These are phyloP conservation scores for Danio tinwini DNA, from an alignment of 2,797 vertebrate species.

Conservation along the genomic window DNA sequence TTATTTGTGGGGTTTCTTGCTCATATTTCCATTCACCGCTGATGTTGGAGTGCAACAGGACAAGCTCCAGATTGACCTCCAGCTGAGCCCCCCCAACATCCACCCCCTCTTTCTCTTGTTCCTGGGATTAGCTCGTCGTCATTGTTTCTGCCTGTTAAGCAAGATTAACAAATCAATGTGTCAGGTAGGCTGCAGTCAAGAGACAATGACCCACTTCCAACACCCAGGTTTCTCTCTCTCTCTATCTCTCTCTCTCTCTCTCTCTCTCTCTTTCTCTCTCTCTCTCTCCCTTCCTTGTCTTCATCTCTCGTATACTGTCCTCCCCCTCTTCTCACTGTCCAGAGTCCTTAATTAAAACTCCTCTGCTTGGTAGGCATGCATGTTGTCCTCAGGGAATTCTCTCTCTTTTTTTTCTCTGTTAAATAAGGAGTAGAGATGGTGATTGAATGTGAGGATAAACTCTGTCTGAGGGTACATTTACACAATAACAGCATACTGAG, in stretches of 20 bases:
- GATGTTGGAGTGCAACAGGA: conserved; percentile 66
- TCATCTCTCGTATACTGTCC: conserved; percentile 50
- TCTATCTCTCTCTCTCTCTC: too few species aligned
- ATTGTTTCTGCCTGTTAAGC: conserved; percentile 85
- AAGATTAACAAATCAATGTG: conserved; percentile 86
- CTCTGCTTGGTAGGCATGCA: conserved; percentile 77
- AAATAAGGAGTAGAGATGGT: conserved; percentile 19
- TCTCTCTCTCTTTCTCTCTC: too few species aligned
- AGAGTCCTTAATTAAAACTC: conserved; percentile 83
- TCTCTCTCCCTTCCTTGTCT: neutral
- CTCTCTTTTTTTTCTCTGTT: conserved; percentile 12
- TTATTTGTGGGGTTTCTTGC: conserved; percentile 54
- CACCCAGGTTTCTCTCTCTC: conserved; percentile 60
- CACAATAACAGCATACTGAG: too few species aligned
- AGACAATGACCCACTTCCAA: conserved; percentile 85
- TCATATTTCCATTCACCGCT: conserved; percentile 54
- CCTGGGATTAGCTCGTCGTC: conserved; percentile 78
- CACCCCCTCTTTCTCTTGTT: conserved; percentile 39
- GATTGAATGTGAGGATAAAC: conserved; percentile 44
- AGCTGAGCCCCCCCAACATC: conserved; percentile 22
- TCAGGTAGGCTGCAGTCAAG: conserved; percentile 83
- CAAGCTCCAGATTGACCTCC: conserved; percentile 73
- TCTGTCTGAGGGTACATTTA: conserved; percentile 51
- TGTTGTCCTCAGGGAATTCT: conserved; percentile 64
- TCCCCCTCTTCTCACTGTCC: conserved; percentile 57